Percentiles rank a stretch among this genome's conserved stretches.
phyloP scores from a whole-genome alignment of 2,113 vertebrate genomes.

The Otis tarda region DNA sequence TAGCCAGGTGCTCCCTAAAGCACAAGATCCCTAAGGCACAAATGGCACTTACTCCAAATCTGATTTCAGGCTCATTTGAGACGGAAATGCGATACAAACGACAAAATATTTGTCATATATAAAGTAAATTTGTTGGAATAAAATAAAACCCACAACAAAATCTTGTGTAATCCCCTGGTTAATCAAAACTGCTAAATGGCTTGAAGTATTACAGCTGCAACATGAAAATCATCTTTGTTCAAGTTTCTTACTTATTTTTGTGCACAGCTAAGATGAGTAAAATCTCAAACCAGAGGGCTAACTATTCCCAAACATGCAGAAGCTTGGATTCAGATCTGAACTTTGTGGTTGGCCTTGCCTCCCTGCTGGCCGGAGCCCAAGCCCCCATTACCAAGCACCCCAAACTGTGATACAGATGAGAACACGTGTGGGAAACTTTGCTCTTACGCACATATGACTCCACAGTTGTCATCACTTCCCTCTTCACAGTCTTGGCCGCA shows the following conservation, averaged over 20 bases:
- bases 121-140: neutral
- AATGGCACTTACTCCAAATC: neutral
- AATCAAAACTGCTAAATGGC: neutral
- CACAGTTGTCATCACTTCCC: neutral
- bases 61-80: neutral
- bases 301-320: neutral
- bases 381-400: neutral
- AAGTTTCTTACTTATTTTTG: neutral
- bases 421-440: slow-evolving; percentile 50
- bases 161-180: neutral
- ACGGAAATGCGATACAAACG: neutral
- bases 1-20: neutral
- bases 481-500: neutral
- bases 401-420: neutral
- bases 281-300: neutral
- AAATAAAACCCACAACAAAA: neutral
- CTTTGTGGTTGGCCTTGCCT: neutral
- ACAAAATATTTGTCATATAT: neutral
- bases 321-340: slow-evolving; percentile 34
- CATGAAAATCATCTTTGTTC: neutral
- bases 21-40: neutral
- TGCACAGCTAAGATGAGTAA: neutral
- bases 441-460: neutral
- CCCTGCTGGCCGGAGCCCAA: neutral
- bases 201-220: neutral